Conservation (phyloP, 2,888 invertebrate genomes). For the Biston betularia region DNA sequence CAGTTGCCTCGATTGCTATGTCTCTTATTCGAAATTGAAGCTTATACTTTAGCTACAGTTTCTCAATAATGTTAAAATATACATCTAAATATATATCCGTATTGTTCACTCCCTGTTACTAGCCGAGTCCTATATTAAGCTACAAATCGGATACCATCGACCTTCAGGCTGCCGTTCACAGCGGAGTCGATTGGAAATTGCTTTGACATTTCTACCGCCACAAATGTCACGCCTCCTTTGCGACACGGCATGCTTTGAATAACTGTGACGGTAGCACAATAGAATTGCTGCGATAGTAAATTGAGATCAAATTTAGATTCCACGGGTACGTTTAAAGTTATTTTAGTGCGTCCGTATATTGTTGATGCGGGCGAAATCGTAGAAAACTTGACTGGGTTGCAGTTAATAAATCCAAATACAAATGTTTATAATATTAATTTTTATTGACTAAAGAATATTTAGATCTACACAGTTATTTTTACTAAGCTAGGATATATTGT, state of each 20-base stretch:
- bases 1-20: too few species aligned
- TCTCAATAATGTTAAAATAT: neutral
- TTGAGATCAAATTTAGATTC: neutral
- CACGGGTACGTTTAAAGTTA: neutral
- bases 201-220: constrained; percentile 61
- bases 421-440: too few species aligned
- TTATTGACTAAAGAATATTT: too few species aligned
- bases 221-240: constrained; percentile 48
- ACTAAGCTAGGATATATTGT: too few species aligned
- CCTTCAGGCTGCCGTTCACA: constrained; percentile 41
- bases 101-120: neutral
- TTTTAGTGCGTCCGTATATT: too few species aligned
- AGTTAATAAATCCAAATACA: too few species aligned
- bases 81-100: neutral
- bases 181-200: constrained; percentile 63
- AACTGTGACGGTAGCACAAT: constrained; percentile 26
- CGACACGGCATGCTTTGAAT: constrained; percentile 41
- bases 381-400: too few species aligned
- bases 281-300: constrained; percentile 13
- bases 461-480: too few species aligned
- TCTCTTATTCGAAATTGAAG: too few species aligned
- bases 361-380: neutral
- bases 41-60: neutral
- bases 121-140: constrained; percentile 17
- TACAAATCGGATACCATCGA: constrained; percentile 36